Percentiles rank a stretch among this genome's conserved stretches.
Evolutionary conservation across 2,113 vertebrate species (phyloP).

Genomic region (Naja naja): DNA sequence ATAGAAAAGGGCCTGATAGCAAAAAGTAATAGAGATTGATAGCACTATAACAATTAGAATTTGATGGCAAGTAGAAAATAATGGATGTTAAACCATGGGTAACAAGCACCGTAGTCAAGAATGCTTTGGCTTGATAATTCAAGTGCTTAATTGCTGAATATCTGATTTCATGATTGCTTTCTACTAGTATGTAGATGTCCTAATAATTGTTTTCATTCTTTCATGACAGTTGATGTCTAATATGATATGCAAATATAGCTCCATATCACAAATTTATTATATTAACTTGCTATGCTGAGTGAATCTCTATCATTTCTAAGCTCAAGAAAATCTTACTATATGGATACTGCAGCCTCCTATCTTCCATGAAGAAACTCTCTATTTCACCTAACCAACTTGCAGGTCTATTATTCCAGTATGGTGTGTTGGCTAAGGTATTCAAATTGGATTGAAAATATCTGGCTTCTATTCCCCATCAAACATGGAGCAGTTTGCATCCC

Average conservation of each 20-base stretch:
- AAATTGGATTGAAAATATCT: not conserved
- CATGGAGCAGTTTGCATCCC: not conserved
- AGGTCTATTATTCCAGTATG: not conserved
- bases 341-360: not conserved
- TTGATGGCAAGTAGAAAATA: not conserved
- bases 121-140: constrained; percentile 40
- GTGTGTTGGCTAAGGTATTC: not conserved
- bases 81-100: constrained; percentile 4
- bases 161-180: constrained; percentile 41
- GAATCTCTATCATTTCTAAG: not conserved
- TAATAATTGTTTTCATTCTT: constrained; percentile 41
- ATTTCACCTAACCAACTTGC: not conserved
- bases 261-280: not conserved
- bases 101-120: constrained; percentile 15
- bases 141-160: constrained; percentile 46
- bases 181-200: constrained; percentile 34
- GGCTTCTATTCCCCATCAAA: not conserved
- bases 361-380: not conserved
- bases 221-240: constrained; percentile 29
- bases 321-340: not conserved
- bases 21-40: not conserved
- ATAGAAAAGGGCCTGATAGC: not conserved
- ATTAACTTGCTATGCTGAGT: not conserved
- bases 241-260: constrained; percentile 14
- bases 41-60: not conserved